phyloP scores from a whole-genome alignment of 2,888 invertebrate genomes.

The Yponomeuta malinellus region DNA sequence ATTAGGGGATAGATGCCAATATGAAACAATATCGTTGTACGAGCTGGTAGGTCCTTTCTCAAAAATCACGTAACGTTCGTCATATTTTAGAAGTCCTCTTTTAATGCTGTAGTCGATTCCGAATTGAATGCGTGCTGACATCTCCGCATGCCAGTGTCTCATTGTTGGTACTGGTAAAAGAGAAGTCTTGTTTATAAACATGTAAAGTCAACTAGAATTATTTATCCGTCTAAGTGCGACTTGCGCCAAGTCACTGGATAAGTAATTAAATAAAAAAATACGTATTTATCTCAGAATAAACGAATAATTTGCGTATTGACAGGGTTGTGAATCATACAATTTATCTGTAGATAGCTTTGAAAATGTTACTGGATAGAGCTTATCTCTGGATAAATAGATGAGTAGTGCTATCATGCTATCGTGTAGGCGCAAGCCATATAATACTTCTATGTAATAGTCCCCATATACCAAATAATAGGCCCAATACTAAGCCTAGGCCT shows the following conservation, averaged over 20 bases:
- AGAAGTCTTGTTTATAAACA: not conserved
- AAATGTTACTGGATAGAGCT: too few relatives aligned
- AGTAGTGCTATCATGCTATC: too few relatives aligned
- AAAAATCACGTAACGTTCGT: not conserved
- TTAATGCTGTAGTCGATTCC: slow-evolving; percentile 29
- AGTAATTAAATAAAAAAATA: too few relatives aligned
- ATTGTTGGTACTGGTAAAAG: not conserved
- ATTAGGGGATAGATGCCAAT: not conserved
- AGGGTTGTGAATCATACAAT: too few relatives aligned
- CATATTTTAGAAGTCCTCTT: slow-evolving; percentile 23
- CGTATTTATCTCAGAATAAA: too few relatives aligned
- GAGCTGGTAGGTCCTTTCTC: not conserved
- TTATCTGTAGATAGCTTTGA: too few relatives aligned
- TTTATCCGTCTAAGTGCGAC: not conserved
- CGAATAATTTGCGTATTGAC: too few relatives aligned
- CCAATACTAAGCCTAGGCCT: too few relatives aligned
- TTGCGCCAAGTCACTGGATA: too few relatives aligned
- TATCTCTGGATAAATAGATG: too few relatives aligned
- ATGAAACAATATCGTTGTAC: not conserved
- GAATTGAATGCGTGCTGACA: slow-evolving; percentile 28
- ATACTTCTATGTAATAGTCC: not conserved
- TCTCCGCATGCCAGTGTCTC: slow-evolving; percentile 28
- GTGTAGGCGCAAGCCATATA: too few relatives aligned
- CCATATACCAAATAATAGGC: not conserved
- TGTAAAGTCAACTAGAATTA: not conserved